phyloP scores from a whole-genome alignment of 1,140 invertebrate genomes.

The Macrotrachela quadricornifera region DNA sequence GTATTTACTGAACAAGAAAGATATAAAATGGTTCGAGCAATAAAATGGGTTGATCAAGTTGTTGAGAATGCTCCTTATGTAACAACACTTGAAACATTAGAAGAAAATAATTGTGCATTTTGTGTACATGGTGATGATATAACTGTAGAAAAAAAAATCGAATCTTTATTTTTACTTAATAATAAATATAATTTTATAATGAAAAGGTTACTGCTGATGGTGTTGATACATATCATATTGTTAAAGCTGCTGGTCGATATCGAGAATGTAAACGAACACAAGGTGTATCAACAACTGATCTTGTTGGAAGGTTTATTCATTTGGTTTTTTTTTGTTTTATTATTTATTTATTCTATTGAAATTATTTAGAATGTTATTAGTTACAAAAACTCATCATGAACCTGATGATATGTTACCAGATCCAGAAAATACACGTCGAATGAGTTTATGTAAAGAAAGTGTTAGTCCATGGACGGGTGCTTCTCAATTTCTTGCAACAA shows the following conservation, averaged over 20 bases:
- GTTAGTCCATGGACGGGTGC: constrained; percentile 86
- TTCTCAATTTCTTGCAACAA: constrained; percentile 88
- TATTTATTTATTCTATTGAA: too few relatives aligned
- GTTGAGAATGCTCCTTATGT: constrained; percentile 92
- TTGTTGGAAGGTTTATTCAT: constrained; percentile 54
- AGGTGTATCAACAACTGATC: constrained; percentile 87
- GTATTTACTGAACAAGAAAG: constrained; percentile 89
- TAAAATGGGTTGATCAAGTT: constrained; percentile 98
- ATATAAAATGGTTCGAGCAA: constrained; percentile 93
- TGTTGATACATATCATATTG: constrained; percentile 71
- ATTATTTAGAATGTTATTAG: constrained; percentile 51
- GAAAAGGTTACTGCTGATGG: constrained; percentile 89
- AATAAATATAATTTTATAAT: constrained; percentile 57
- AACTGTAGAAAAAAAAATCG: neutral
- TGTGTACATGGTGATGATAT: constrained; percentile 80
- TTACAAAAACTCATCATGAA: constrained; percentile 68
- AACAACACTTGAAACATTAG: constrained; percentile 81
- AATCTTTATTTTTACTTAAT: too few relatives aligned
- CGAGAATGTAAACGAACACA: constrained; percentile 54
- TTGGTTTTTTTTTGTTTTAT: too few relatives aligned
- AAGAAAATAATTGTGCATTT: constrained; percentile 89
- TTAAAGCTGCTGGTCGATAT: constrained; percentile 32
- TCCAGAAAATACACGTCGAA: too few relatives aligned
- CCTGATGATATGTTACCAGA: constrained; percentile 27
- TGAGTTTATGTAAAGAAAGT: constrained; percentile 33